These are phyloP conservation scores for Bubo bubo DNA, from an alignment of 2,113 vertebrate genomes.

Conservation along the genomic window DNA sequence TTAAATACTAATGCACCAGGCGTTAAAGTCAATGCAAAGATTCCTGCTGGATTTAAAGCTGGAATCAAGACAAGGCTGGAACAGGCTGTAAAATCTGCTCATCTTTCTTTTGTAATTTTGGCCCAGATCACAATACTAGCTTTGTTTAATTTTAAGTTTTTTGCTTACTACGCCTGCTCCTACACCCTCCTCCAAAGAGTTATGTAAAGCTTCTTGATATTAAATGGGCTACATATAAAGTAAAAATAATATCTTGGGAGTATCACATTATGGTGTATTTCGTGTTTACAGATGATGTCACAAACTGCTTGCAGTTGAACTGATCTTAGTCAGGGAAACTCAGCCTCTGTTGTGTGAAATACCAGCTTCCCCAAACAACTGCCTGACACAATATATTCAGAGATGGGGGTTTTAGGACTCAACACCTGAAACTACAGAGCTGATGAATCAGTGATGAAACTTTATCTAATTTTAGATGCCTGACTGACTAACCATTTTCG, in stretches of 20 bases:
- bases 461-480: neutral
- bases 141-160: neutral
- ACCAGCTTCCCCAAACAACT: neutral
- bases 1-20: neutral
- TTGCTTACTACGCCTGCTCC: neutral
- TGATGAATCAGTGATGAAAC: neutral
- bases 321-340: neutral
- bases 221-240: neutral
- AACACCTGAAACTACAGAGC: neutral
- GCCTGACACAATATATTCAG: neutral
- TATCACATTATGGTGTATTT: neutral
- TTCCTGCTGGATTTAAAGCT: neutral
- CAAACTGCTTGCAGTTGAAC: neutral
- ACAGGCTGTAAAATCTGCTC: neutral
- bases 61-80: neutral
- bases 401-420: neutral
- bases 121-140: neutral
- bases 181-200: neutral
- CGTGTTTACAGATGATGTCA: neutral
- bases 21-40: neutral
- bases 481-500: neutral
- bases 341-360: neutral
- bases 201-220: neutral
- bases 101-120: neutral
- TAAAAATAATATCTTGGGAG: neutral